Base-by-base conservation (phyloP, 2,888 invertebrate species). In the Phalera bucephala region DNA sequence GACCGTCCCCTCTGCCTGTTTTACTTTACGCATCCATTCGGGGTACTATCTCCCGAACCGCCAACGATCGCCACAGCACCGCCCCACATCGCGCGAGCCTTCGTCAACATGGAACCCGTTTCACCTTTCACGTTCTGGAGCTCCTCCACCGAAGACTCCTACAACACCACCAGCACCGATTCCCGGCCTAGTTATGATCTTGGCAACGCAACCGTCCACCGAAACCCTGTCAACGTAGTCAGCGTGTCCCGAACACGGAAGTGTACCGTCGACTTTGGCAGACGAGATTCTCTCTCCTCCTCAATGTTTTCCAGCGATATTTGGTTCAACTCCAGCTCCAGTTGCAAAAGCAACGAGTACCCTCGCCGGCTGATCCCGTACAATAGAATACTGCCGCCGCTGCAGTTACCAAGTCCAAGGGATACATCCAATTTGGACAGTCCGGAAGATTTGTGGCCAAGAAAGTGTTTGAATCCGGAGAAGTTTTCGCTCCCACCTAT, bases 21-120 rank as follows among this genome's bases (percentile, higher is more conserved):
- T 72, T 91, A 91, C 77, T 91, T 91, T 79, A 84, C 90, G 45
- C 90, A 91, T 58, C 91, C 91, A 35, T 91, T 91, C 69, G 91
- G 89, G 44, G 90, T 91, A 64, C 75, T 90, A 52, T 90, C 90
- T 2, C 84, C 91, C 35, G 84, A 85, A 66, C 84, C 90, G 30
- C 87, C 88, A 21, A 52, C 53, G 30, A 47, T 69, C 55, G 53
- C 65, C 33, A 54, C 65, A 34, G 59, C 72, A 47, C 72, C 71
- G 45, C 64, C 66, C 52, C 64, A 62, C 64, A 51, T 67, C 50
- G 61, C 68, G 36, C 74, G 64, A 42, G 70, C 77, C 52, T 80
- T 69, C 51, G 48, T 75, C 62, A 63, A 76, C 70, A 80, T 76
- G 78, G 54, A 73, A 69, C 74, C 78, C 22, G 65, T 69, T 37